Evolutionary conservation across 2,797 vertebrate genomes (phyloP).

Genomic region (Chelon auratus): DNA sequence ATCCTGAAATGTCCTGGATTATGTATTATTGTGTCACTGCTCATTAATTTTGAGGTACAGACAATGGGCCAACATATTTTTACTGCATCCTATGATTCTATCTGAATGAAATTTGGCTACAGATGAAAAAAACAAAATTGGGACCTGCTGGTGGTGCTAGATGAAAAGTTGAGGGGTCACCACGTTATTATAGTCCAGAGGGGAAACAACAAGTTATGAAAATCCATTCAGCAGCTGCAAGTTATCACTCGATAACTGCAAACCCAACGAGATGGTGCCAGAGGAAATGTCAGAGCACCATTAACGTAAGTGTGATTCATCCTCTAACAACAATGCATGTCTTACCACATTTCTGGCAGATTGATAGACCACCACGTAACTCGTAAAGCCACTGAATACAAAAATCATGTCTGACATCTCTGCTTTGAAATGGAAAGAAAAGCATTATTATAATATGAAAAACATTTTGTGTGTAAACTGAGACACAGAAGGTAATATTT

Average conservation of each 20-base stretch:
- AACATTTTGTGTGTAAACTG: too few relatives aligned
- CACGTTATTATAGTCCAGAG: too few relatives aligned
- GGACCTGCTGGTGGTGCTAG: not conserved
- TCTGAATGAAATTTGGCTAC: slow-evolving; percentile 8
- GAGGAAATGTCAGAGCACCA: not conserved
- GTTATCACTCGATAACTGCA: too few relatives aligned
- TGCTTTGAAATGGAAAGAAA: too few relatives aligned
- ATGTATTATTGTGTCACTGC: not conserved
- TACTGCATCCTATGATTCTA: not conserved
- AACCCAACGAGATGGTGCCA: too few relatives aligned
- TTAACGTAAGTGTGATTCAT: not conserved
- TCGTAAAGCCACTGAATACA: too few relatives aligned
- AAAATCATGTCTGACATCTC: too few relatives aligned
- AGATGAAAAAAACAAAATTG: not conserved
- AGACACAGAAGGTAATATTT: too few relatives aligned
- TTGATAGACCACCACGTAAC: too few relatives aligned
- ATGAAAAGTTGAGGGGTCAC: not conserved
- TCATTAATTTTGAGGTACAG: not conserved
- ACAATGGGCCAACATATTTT: not conserved
- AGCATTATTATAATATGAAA: too few relatives aligned
- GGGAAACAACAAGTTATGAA: too few relatives aligned
- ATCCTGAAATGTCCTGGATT: not conserved
- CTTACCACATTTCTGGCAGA: not conserved
- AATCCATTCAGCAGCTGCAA: too few relatives aligned
- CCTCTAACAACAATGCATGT: not conserved